Conservation (phyloP, 2,797 vertebrate genomes). For the Vireo griseus region DNA sequence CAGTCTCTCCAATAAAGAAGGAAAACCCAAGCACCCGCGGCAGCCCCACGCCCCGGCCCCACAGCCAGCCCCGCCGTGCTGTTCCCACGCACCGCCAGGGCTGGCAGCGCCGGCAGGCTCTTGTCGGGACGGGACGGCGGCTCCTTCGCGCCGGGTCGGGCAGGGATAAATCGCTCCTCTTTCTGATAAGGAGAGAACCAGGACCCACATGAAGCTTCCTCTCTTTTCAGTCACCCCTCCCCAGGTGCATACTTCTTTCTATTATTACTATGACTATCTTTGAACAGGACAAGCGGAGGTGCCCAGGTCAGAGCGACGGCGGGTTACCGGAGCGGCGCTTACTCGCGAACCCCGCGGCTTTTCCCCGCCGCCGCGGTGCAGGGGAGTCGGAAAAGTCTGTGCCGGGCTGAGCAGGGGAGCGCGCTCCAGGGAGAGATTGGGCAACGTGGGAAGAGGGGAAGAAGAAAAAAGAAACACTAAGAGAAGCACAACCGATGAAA, state of each 20-base stretch:
- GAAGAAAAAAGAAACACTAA: neutral
- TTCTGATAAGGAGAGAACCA: neutral
- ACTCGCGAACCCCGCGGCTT: neutral
- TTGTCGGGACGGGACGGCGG: neutral
- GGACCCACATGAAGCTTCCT: neutral
- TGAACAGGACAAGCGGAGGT: neutral
- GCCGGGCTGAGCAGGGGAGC: neutral
- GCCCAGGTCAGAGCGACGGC: neutral
- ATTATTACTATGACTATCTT: accelerated
- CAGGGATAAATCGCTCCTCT: neutral
- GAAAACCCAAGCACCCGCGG: neutral
- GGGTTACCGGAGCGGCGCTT: neutral
- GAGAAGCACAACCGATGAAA: neutral
- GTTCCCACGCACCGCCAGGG: neutral
- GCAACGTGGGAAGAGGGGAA: neutral
- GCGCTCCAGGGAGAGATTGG: neutral
- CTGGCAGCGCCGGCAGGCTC: neutral
- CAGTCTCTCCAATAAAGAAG: neutral
- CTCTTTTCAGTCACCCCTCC: neutral
- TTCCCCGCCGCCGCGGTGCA: neutral
- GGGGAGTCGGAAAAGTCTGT: neutral
- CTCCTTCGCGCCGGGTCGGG: neutral
- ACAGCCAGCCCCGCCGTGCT: neutral
- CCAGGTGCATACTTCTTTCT: neutral
- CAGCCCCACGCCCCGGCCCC: neutral